Evolutionary conservation across 2,888 invertebrate genomes (phyloP).

Genomic region (Callyntrura sp.): DNA sequence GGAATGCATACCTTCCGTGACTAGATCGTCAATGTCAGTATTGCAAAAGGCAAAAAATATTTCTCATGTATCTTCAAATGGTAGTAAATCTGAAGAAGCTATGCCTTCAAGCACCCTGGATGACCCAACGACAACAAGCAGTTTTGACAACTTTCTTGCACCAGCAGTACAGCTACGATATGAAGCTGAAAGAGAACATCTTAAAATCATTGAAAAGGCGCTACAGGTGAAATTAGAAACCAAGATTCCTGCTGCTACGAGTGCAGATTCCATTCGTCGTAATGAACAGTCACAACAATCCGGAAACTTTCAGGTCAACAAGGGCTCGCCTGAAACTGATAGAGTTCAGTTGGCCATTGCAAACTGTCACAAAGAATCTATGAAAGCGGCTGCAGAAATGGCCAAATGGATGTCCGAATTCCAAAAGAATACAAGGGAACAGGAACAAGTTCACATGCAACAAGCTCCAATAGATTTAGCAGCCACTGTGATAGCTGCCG

Average conservation of each 20-base stretch:
- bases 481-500: slow-evolving; percentile 72
- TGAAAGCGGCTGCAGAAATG: slow-evolving; percentile 76
- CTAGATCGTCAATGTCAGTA: not conserved
- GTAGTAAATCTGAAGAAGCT: slow-evolving; percentile 37
- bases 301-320: not conserved
- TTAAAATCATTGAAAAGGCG: slow-evolving; percentile 73
- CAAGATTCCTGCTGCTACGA: not conserved
- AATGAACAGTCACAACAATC: not conserved
- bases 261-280: not conserved
- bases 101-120: not conserved
- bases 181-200: slow-evolving; percentile 72
- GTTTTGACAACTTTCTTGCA: slow-evolving; percentile 45
- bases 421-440: slow-evolving; percentile 47
- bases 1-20: slow-evolving; percentile 18
- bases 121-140: slow-evolving; percentile 31
- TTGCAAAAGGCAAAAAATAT: not conserved
- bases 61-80: not conserved
- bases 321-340: slow-evolving; percentile 15
- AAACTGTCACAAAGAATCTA: slow-evolving; percentile 77
- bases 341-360: slow-evolving; percentile 64
- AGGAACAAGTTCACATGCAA: slow-evolving; percentile 35
- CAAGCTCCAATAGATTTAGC: slow-evolving; percentile 71
- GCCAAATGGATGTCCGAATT: slow-evolving; percentile 74
- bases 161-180: slow-evolving; percentile 72
- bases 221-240: slow-evolving; percentile 47